phyloP scores from a whole-genome alignment of 1,140 invertebrate species.

The Bombus waltoni region DNA sequence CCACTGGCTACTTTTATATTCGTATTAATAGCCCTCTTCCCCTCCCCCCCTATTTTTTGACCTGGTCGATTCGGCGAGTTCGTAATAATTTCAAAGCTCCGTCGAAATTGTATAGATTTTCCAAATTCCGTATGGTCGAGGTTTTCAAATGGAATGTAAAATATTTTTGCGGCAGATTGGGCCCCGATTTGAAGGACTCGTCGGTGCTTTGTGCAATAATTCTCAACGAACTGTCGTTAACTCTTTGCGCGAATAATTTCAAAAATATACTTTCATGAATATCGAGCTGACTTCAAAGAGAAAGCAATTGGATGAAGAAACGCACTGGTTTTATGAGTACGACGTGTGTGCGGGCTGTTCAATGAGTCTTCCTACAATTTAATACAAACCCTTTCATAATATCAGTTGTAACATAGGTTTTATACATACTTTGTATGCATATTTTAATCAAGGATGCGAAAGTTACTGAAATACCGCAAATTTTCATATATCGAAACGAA shows the following conservation, averaged over 20 bases:
- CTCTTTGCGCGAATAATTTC: background rate
- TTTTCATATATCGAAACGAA: background rate
- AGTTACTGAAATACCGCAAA: background rate
- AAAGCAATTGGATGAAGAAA: background rate
- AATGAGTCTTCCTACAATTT: background rate
- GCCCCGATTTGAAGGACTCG: background rate
- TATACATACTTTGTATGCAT: background rate
- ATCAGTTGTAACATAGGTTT: background rate
- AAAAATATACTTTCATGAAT: background rate
- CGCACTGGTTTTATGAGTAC: background rate
- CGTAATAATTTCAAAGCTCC: slow-evolving; percentile 13
- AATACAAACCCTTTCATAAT: background rate
- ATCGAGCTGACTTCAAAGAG: background rate
- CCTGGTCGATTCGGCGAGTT: background rate
- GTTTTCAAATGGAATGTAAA: background rate
- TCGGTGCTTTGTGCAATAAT: background rate
- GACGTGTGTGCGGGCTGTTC: background rate
- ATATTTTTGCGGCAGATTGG: background rate
- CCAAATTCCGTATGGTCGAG: slow-evolving; percentile 11
- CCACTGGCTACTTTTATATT: slow-evolving; percentile 22
- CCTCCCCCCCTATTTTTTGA: background rate
- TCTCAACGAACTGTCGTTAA: background rate
- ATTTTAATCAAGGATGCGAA: background rate
- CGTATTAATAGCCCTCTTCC: slow-evolving; percentile 9
- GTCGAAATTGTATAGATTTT: background rate